Base-by-base conservation (phyloP, 2,888 invertebrate genomes). In the Salticus scenicus region DNA sequence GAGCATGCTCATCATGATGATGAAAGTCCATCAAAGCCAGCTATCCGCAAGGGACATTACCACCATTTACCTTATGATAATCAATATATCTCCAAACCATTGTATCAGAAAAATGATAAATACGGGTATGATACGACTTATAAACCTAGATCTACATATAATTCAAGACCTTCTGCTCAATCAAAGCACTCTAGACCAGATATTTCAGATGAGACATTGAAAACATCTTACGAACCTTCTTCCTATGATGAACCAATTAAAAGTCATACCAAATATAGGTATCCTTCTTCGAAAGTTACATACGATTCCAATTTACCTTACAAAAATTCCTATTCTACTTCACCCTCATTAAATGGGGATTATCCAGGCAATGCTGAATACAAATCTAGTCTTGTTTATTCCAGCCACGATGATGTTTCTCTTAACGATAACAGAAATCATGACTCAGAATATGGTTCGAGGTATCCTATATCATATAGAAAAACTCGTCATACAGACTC, bases 391-490 rank as follows among this genome's bases (percentile, higher is more conserved):
- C 14, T 27, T 27, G 30, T n/a, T 12, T 28, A 33, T 64, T 20
- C 66, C n/a, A 33, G 27, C 12, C 33, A 67, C 33, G 33, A 67
- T 2, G 20, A 33, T 8, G 10, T n/a, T n/a, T 5, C 33, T 10
- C n/a, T n/a, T 0, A 33, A 1, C 57, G 7, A 2, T n/a, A 27
- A 24, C 4, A 10, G 37, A 10, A 10, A 4, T 7, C 10, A 4
- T 37, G 17, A n/a, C 8, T 67, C 33, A 33, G 67, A 67, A 30
- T 84, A 78, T 73, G 20, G 47, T 57, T 17, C 67, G 31, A 76
- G 33, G 51, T 57, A 66, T 31, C 41, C 69, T 12, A 67, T 41
- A n/a, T 0, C 24, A 28, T 41, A 72, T 5, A 51, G n/a, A 0
- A 47, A 76, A 37, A 24, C 76, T 17, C 17, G 30, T 20, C 14